Conservation (phyloP, 2,113 vertebrate genomes). For the Syrrhaptes paradoxus region DNA sequence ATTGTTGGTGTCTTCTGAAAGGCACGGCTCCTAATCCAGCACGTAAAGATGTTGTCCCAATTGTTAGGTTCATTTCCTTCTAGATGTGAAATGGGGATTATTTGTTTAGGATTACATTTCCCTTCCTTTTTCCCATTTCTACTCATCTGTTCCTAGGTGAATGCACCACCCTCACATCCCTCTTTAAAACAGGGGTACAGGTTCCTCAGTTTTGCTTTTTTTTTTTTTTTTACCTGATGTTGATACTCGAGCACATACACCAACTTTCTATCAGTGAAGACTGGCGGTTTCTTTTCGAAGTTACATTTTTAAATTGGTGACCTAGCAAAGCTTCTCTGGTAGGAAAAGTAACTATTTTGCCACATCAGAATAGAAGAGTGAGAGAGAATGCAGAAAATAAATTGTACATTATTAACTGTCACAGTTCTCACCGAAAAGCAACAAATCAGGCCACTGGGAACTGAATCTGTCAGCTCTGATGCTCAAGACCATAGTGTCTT, state of each 20-base stretch:
- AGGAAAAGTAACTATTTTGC: not conserved
- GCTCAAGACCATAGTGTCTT: not conserved
- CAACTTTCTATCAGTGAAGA: not conserved
- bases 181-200: not conserved
- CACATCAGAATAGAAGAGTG: not conserved
- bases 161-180: accelerated
- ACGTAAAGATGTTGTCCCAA: not conserved
- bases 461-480: not conserved
- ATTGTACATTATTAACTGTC: not conserved
- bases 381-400: not conserved
- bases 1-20: not conserved
- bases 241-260: not conserved
- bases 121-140: not conserved
- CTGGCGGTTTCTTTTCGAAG: not conserved
- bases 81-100: not conserved
- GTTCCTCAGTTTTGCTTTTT: not conserved
- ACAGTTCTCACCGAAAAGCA: not conserved
- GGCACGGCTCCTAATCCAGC: not conserved
- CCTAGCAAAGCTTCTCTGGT: not conserved
- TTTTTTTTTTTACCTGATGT: not conserved
- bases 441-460: not conserved
- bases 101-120: not conserved
- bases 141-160: not conserved
- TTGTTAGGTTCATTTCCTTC: not conserved
- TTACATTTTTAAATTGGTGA: not conserved